Evolutionary conservation across 2,113 vertebrate genomes (phyloP).

Genomic region (Electrona antarctica): DNA sequence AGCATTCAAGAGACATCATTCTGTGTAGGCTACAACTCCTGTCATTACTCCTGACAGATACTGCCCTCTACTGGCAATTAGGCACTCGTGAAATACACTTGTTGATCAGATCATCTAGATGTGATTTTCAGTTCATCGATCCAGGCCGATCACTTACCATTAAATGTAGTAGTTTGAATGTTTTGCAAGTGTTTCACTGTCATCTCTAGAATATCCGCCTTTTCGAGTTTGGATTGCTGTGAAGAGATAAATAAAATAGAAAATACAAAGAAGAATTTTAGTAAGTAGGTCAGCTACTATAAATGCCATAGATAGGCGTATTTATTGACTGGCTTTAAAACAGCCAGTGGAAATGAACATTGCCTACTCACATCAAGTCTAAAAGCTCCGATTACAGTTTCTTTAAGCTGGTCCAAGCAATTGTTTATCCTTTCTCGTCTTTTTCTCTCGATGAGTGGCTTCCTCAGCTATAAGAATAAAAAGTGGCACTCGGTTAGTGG

Average conservation of each 20-base stretch:
- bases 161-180: constrained; percentile 82
- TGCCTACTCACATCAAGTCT: constrained; percentile 86
- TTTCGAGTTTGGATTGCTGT: constrained; percentile 92
- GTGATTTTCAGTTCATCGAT: neutral
- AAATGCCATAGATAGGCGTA: neutral
- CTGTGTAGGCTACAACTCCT: too few relatives aligned
- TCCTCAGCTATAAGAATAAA: constrained; percentile 79
- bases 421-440: constrained; percentile 90
- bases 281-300: too few relatives aligned
- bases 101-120: neutral
- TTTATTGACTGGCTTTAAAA: neutral
- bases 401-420: constrained; percentile 89
- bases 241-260: constrained; percentile 10
- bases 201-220: constrained; percentile 93
- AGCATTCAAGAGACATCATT: too few relatives aligned
- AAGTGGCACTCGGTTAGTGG: constrained; percentile 25
- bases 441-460: constrained; percentile 90
- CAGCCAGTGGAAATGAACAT: neutral
- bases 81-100: neutral
- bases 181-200: constrained; percentile 92
- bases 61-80: constrained; percentile 33
- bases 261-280: too few relatives aligned
- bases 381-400: constrained; percentile 85
- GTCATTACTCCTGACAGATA: constrained; percentile 2
- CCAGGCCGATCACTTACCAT: constrained; percentile 74